Percentiles rank a stretch among this genome's conserved stretches.
Conservation (phyloP, 2,113 vertebrate species). For the Scartelaos histophorus region DNA sequence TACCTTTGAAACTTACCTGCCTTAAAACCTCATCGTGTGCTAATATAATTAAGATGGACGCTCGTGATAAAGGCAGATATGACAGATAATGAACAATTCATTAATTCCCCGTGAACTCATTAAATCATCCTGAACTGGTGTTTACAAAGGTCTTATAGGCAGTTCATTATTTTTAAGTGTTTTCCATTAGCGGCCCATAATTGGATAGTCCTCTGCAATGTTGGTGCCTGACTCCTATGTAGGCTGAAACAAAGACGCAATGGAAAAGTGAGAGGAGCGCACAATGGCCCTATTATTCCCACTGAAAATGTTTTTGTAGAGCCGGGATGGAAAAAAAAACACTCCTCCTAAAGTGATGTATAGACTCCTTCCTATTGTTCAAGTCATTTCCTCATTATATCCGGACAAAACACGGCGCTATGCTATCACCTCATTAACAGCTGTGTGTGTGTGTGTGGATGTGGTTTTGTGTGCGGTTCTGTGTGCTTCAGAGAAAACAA, state of each 20-base stretch:
- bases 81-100: slow-evolving; percentile 44
- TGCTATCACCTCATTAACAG: slow-evolving; percentile 50
- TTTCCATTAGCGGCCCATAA: slow-evolving; percentile 64
- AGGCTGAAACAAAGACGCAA: slow-evolving; percentile 58
- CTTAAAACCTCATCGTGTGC: slow-evolving; percentile 12
- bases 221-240: slow-evolving; percentile 44
- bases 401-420: slow-evolving; percentile 37
- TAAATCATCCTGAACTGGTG: slow-evolving; percentile 53
- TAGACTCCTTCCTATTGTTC: slow-evolving; percentile 53
- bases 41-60: slow-evolving; percentile 36
- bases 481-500: slow-evolving; percentile 36
- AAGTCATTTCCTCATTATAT: slow-evolving; percentile 60
- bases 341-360: slow-evolving; percentile 46
- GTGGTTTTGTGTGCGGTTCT: not conserved
- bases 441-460: slow-evolving; percentile 25
- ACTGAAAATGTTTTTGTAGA: slow-evolving; percentile 54
- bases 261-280: slow-evolving; percentile 40
- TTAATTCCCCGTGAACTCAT: slow-evolving; percentile 57
- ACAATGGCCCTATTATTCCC: slow-evolving; percentile 60
- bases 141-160: slow-evolving; percentile 52
- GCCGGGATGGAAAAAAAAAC: slow-evolving; percentile 28
- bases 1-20: not conserved
- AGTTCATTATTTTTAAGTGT: slow-evolving; percentile 64
- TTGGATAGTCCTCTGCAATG: slow-evolving; percentile 57
- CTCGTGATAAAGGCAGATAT: slow-evolving; percentile 43